phyloP scores from a whole-genome alignment of 1,140 invertebrate genomes.

The Macrotrachela quadricornifera region DNA sequence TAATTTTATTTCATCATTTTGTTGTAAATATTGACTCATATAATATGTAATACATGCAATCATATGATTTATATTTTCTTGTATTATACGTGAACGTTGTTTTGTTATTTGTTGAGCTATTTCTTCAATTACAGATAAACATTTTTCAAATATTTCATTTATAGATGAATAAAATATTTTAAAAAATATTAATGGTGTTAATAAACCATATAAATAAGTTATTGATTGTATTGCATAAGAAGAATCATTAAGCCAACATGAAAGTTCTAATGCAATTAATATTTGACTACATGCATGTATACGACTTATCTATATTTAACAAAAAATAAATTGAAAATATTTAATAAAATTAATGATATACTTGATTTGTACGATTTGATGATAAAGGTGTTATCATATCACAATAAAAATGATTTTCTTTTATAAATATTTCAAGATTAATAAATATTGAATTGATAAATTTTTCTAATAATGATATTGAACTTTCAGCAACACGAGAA shows the following conservation, averaged over 20 bases:
- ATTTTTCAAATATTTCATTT: constrained; percentile 20
- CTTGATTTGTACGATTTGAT: constrained; percentile 1
- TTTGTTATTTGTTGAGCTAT: constrained; percentile 20
- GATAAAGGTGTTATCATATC: constrained; percentile 1
- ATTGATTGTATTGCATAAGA: constrained; percentile 25
- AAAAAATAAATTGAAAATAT: neutral
- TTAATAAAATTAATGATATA: neutral
- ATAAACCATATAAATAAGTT: constrained; percentile 26
- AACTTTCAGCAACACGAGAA: too few species aligned
- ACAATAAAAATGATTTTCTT: constrained; percentile 3
- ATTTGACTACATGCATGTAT: constrained; percentile 25
- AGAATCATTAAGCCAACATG: constrained; percentile 29
- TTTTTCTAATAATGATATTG: neutral
- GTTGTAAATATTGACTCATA: constrained; percentile 15
- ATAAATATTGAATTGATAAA: constrained; percentile 1
- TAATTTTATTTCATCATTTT: too few species aligned
- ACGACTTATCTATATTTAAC: constrained; percentile 16
- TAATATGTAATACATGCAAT: constrained; percentile 26
- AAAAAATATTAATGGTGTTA: constrained; percentile 26
- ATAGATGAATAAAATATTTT: constrained; percentile 13
- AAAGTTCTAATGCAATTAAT: constrained; percentile 25
- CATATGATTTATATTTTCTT: constrained; percentile 30
- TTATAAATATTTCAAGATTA: neutral
- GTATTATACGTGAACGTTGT: constrained; percentile 18
- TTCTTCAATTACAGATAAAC: constrained; percentile 23